Percentiles rank a stretch among this genome's conserved stretches.
Conservation (phyloP, 2,888 invertebrate genomes). For the Chromoteleia sp. region DNA sequence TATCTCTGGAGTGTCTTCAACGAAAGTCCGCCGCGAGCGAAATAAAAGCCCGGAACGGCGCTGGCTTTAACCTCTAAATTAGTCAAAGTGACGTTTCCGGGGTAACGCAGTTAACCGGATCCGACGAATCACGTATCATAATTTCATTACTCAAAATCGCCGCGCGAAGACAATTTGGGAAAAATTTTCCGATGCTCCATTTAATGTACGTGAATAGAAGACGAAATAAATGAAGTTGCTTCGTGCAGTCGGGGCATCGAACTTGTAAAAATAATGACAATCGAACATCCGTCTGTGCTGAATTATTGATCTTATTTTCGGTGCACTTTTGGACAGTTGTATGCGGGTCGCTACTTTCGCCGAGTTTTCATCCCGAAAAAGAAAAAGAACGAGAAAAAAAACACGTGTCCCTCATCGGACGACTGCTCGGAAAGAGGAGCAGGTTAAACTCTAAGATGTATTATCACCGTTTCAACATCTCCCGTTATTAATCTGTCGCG, state of each 20-base stretch:
- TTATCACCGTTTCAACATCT: constrained; percentile 45
- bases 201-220: constrained; percentile 15
- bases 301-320: constrained; percentile 47
- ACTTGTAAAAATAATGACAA: constrained; percentile 33
- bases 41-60: constrained; percentile 36
- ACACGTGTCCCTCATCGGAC: not conserved
- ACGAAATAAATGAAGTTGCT: constrained; percentile 23
- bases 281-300: constrained; percentile 13
- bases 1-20: constrained; percentile 5
- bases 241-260: not conserved
- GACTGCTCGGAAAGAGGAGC: constrained; percentile 16
- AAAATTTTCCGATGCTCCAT: constrained; percentile 12
- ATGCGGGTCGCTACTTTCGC: constrained; percentile 1
- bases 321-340: constrained; percentile 23
- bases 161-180: constrained; percentile 31
- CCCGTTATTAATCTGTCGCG: constrained; percentile 30
- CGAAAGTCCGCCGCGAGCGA: constrained; percentile 11
- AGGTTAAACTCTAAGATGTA: constrained; percentile 18
- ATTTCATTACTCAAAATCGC: constrained; percentile 37
- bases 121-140: constrained; percentile 35
- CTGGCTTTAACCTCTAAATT: constrained; percentile 41
- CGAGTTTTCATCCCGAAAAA: constrained; percentile 3
- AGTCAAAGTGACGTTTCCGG: constrained; percentile 43
- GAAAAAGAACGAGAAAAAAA: not conserved
- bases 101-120: constrained; percentile 13